Conservation (phyloP, 2,888 invertebrate species). For the Drosophila anceps region DNA sequence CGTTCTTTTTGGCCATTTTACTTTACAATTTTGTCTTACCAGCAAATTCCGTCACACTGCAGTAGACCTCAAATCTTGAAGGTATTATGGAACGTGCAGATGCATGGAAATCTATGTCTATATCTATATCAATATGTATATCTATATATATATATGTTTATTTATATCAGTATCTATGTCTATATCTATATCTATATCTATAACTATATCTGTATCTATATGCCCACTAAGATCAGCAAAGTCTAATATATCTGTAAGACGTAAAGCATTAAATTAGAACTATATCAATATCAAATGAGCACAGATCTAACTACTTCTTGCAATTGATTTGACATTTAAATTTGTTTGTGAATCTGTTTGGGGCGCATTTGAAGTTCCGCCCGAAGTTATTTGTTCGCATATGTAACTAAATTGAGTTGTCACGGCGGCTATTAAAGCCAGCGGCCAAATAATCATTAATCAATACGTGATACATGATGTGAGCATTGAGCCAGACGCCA, state of each 20-base stretch:
- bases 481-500: slow-evolving; percentile 2
- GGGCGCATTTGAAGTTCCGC: not conserved
- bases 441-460: slow-evolving; percentile 68
- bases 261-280: too few relatives aligned
- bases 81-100: not conserved
- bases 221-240: too few relatives aligned
- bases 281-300: not conserved
- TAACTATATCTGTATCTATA: slow-evolving; percentile 3
- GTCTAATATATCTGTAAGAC: too few relatives aligned
- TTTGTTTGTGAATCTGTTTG: not conserved
- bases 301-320: not conserved
- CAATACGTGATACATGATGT: slow-evolving; percentile 51
- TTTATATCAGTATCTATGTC: slow-evolving; percentile 2
- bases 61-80: not conserved
- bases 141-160: slow-evolving; percentile 2
- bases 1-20: slow-evolving; percentile 24
- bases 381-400: not conserved
- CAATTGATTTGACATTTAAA: not conserved
- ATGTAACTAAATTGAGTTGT: slow-evolving; percentile 48
- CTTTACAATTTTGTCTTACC: slow-evolving; percentile 16
- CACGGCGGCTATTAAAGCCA: slow-evolving; percentile 33
- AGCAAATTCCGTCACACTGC: slow-evolving; percentile 9
- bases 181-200: slow-evolving; percentile 2
- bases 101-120: not conserved
- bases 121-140: slow-evolving; percentile 2